A percentile compares a stretch with the other conserved stretches of the same genome.
phyloP scores from a whole-genome alignment of 2,888 invertebrate genomes.

The Cerceris ruficornis region DNA sequence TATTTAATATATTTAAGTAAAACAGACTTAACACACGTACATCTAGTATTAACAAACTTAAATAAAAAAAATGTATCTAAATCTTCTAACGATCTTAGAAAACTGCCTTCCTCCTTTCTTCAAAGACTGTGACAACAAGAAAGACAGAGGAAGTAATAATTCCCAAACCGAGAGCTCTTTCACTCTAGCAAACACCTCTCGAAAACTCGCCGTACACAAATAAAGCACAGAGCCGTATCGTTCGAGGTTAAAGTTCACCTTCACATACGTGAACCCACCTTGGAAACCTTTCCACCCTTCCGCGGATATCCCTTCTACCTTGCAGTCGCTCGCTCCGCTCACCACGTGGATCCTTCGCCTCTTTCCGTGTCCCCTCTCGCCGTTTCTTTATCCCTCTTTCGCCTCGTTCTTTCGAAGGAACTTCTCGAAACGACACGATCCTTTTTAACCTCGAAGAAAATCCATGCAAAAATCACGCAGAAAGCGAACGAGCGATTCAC shows the following conservation, averaged over 20 bases:
- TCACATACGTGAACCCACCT: constrained; percentile 8
- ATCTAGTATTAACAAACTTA: too few species aligned
- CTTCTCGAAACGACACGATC: not conserved
- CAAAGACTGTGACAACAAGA: too few species aligned
- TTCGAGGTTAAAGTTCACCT: not conserved
- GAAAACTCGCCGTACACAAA: too few species aligned
- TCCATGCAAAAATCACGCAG: not conserved
- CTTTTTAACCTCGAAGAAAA: not conserved
- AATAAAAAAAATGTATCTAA: too few species aligned
- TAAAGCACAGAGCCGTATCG: not conserved
- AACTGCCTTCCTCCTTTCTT: too few species aligned
- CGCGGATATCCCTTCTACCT: constrained; percentile 32
- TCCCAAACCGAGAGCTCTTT: not conserved
- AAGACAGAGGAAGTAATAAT: too few species aligned
- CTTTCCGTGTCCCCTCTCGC: not conserved
- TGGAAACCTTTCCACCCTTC: constrained; percentile 22
- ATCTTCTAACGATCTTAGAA: too few species aligned
- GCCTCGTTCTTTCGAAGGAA: not conserved
- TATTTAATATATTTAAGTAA: too few species aligned
- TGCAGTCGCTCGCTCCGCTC: constrained; percentile 24
- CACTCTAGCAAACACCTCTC: too few species aligned
- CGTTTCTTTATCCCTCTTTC: not conserved
- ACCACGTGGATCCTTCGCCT: constrained; percentile 55
- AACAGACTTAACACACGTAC: too few species aligned
- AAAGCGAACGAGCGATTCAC: not conserved